Evolutionary conservation across 2,797 vertebrate genomes (phyloP), one percentile per base, ranked within the genome.

Genomic region (Octomys mimax): DNA sequence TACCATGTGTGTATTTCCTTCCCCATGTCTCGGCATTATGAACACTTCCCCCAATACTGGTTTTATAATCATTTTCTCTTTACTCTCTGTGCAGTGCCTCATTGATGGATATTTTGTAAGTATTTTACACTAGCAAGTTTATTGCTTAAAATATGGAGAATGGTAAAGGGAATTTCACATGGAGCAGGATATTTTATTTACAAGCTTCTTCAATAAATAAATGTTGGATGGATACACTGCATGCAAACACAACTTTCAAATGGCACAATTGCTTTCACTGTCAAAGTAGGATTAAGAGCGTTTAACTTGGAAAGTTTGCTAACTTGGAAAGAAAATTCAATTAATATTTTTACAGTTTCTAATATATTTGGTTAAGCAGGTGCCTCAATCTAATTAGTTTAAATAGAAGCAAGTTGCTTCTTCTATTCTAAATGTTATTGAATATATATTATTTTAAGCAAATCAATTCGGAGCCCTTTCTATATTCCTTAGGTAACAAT

Each of bases 271-370:
- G 42, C 54, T 91, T 81, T 89, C 46, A 64, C 1, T 93, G 46
- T 14, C 33, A 57, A 46, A 70, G 19, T 36, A 90, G 52, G 5
- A 81, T 33, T 52, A n/a, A 77, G 3, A 71, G 31, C 49, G 9
- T 77, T 89, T 89, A 77, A 62, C 33, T 68, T 66, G 13, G 49
- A 88, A 89, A 70, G 12, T 77, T 89, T 93, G 39, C 52, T 86
- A 77, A 62, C 33, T 75, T 73, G 13, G 57, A 88, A 89, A 70
- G 42, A 4, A 26, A 83, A 86, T 33, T 1, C 21, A 85, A 57
- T 70, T 59, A 81, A 36, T 73, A 3, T 68, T 93, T 77, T 22
- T 66, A 92, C 11, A 77, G 16, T 52, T 42, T 33, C 31, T 54
- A 95, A 71, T 78, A 89, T 21, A 86, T 82, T 73, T 92, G 4